These are phyloP conservation scores for Nylanderia fulva DNA, from an alignment of 1,140 invertebrate species.

Conservation along the genomic window DNA sequence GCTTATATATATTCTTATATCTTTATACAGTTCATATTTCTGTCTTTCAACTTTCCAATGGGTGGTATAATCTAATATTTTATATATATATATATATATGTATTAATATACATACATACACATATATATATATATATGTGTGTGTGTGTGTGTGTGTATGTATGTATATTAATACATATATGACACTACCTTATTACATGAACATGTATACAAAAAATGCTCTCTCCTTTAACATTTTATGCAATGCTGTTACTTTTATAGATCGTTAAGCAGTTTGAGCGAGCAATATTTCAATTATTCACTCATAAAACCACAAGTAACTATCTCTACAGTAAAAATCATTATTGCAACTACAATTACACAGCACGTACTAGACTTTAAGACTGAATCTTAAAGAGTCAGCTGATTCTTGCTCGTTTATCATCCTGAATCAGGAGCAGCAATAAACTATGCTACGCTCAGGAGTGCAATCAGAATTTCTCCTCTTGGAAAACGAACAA, in stretches of 20 bases:
- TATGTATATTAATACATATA: neutral
- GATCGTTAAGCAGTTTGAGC: neutral
- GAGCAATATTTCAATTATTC: conserved; percentile 2
- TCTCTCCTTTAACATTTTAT: neutral
- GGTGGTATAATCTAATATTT: neutral
- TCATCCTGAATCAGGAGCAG: neutral
- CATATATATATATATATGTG: neutral
- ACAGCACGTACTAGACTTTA: neutral
- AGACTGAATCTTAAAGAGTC: neutral
- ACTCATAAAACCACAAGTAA: neutral
- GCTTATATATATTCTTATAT: neutral
- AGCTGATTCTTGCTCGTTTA: neutral
- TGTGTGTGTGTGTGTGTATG: too few species aligned
- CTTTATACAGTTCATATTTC: neutral
- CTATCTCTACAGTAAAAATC: neutral
- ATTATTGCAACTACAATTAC: neutral
- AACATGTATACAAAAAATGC: neutral
- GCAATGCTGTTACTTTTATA: neutral
- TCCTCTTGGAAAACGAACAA: neutral
- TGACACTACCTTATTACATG: neutral
- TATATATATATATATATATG: neutral
- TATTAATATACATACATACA: neutral
- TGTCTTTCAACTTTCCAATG: neutral
- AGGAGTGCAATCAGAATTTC: too few species aligned
- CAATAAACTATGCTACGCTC: too few species aligned